Base-by-base conservation (phyloP, 2,888 invertebrate genomes). In the Cryptophagus acutangulus region DNA sequence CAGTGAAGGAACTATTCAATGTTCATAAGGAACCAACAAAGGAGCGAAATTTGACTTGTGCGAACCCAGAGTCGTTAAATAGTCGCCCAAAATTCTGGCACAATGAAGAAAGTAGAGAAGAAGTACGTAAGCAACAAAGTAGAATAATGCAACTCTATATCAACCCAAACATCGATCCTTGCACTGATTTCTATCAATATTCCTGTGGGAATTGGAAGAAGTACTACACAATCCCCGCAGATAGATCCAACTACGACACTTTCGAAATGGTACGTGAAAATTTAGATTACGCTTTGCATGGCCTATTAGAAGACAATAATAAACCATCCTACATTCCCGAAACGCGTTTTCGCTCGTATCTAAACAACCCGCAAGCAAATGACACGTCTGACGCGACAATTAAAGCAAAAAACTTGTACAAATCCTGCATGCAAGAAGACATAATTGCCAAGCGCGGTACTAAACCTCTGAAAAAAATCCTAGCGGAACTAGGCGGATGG, bases 181-280 rank as follows among this genome's bases (percentile, higher is more conserved):
- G 90, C 61, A 73, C 79, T 3, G 88, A 90, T 62, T 90, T 90
- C 63, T 90, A 88, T 62, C 81, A 85, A 57, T 91, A 82, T 57
- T 84, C 90, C 1, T 91, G 84, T 63, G 91, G 91, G 1, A 88
- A 88, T 57, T 92, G 91, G 91, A 79, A 83, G 18, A 77, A 79
- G 36, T 73, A 81, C 28, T 87, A 92, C 68, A 86, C 88, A 0
- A 88, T 93, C 58, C 93, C 93, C 2, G 82, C 87, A 36, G 92
- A 92, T 58, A 87, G 89, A 69, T 83, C 87, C 3, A 83, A 85
- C 2, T 92, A 87, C 66, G 91, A 91, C 55, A 92, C 89, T 0
- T 93, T 93, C 65, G 90, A 90, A 71, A 87, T 88, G 76, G 71
- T 93, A 3, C 75, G 89, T 53, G 88, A 91, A 71, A 87, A 86